Evolutionary conservation across 2,113 vertebrate species (phyloP).

Genomic region (Megatriorchis doriae): DNA sequence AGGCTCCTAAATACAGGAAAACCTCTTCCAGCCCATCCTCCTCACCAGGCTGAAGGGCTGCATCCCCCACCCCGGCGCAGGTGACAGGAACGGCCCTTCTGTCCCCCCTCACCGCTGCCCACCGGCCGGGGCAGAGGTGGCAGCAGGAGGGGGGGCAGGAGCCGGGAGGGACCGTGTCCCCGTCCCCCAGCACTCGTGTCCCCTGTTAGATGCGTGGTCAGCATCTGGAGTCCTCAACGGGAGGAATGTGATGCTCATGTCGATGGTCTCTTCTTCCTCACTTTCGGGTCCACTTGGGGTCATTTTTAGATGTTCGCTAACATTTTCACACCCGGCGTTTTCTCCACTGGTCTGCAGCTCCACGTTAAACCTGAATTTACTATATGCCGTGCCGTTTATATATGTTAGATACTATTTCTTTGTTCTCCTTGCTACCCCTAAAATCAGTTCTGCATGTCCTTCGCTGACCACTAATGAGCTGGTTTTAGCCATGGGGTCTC

Average conservation of each 20-base stretch:
- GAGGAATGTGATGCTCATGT: neutral
- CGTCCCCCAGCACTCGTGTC: neutral
- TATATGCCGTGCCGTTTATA: accelerated
- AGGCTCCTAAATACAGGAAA: neutral
- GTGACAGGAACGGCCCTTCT: neutral
- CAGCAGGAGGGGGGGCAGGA: neutral
- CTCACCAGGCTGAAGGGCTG: neutral
- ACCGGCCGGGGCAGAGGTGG: neutral
- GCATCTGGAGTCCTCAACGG: neutral
- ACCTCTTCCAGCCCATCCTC: neutral
- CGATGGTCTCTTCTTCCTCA: neutral
- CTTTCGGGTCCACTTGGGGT: neutral
- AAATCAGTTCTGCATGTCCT: neutral
- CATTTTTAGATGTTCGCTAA: neutral
- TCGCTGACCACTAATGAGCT: too few relatives aligned
- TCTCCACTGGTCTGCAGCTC: neutral
- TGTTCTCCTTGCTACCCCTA: neutral
- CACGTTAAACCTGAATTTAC: neutral
- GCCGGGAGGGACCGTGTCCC: neutral
- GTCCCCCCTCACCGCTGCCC: neutral
- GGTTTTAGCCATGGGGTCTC: neutral
- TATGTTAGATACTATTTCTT: neutral
- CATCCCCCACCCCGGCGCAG: neutral
- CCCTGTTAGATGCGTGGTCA: neutral
- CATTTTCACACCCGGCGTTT: neutral